phyloP scores from a whole-genome alignment of 1,140 invertebrate species.

The Agrilus planipennis region DNA sequence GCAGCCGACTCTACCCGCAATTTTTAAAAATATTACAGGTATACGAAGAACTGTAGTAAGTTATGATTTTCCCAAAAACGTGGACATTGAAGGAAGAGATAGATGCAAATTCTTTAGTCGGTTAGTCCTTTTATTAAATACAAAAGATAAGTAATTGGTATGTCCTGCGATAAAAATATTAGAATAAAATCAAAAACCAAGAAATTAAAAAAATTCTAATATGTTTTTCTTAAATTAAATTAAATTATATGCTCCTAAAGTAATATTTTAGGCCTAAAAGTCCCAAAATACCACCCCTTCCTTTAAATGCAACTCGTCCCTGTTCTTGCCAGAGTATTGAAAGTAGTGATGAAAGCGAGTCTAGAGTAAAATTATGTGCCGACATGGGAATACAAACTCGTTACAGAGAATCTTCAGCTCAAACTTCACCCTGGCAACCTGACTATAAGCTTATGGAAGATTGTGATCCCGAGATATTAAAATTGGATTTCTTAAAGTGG shows the following conservation, averaged over 20 bases:
- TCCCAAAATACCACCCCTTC: background rate
- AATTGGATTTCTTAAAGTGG: constrained; percentile 48
- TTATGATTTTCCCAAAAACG: background rate
- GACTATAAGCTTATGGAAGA: constrained; percentile 39
- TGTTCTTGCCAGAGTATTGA: constrained; percentile 2
- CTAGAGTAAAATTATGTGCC: background rate
- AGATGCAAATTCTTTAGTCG: constrained; percentile 18
- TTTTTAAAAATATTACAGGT: background rate
- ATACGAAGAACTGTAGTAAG: background rate
- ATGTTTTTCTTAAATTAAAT: background rate
- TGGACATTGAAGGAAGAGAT: constrained; percentile 15
- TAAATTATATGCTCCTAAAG: constrained; percentile 2
- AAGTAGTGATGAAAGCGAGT: too few relatives aligned
- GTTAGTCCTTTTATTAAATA: background rate
- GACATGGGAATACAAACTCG: constrained; percentile 45
- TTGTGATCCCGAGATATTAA: constrained; percentile 46
- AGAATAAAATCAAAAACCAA: background rate
- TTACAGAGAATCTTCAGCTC: constrained; percentile 61
- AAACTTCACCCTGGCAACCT: constrained; percentile 65
- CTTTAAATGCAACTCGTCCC: constrained; percentile 7
- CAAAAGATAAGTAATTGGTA: too few relatives aligned
- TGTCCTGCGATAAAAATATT: background rate
- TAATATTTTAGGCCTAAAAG: background rate
- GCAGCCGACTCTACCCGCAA: background rate
- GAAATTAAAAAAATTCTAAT: background rate